Evolutionary conservation across 2,888 invertebrate species (phyloP), one percentile per base, ranked within the genome.

Genomic region (Anaspis maculata): DNA sequence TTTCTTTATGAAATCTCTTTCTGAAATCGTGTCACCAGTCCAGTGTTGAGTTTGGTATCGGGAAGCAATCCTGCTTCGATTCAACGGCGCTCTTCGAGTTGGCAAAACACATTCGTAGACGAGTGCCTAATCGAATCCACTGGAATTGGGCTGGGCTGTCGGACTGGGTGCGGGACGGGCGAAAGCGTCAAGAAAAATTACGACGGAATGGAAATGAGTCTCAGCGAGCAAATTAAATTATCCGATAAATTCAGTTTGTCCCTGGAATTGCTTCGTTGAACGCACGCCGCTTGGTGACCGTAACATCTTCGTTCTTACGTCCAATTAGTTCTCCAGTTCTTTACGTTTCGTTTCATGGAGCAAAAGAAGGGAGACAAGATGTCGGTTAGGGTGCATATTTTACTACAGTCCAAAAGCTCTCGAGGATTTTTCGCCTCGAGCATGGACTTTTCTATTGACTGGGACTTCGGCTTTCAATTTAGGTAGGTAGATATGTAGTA

Each of bases 191-290:
- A 43, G 42, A 48, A 47, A 48, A 46, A 46, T 46, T 45, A 40
- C 42, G 40, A 37, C 38, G 42, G 35, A 45, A 48, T 48, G 48
- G 48, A 48, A 48, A 48, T 48, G 44, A 48, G 45, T 45, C 43
- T 37, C 42, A 42, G 45, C 45, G 44, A 48, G 19, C 45, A 45
- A 46, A 48, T 46, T 46, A 48, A 48, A 48, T 48, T 48, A 48
- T 45, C 44, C 46, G 44, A 48, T 48, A 48, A 48, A 48, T 46
- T 43, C 37, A 29, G 38, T 44, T 44, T 41, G 42, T 41, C 43
- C 39, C 36, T 29, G 36, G 32, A 37, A 46, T 46, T 37, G 45
- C 37, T 40, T 32, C 39, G 32, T 29, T 37, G 37, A 37, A 37
- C 37, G 32, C 37, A 33, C 30, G 32, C 27, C 37, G 33, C 36